These are phyloP conservation scores for Sorex maritimensis DNA, from an alignment of 2,797 vertebrate genomes.

Conservation along the genomic window DNA sequence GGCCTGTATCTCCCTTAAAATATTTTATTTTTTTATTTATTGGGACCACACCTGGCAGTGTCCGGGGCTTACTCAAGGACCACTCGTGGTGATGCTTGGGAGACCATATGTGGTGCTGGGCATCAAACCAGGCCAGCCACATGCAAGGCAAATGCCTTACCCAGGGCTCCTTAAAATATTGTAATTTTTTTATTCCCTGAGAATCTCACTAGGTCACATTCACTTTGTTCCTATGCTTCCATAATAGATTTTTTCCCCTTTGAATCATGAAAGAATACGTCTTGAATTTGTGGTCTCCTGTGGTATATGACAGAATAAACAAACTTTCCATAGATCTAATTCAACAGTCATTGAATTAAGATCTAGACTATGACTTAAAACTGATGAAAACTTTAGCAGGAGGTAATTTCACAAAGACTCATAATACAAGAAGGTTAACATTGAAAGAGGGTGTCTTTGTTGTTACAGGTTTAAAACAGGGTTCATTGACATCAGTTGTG, in stretches of 20 bases:
- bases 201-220: background rate
- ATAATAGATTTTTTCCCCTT: background rate
- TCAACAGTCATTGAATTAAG: background rate
- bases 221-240: background rate
- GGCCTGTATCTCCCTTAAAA: background rate
- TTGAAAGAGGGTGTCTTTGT: too few relatives aligned
- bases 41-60: too few relatives aligned
- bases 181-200: background rate
- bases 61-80: too few relatives aligned
- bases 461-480: background rate
- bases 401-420: slow-evolving; percentile 31
- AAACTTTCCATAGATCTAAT: background rate
- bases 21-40: background rate
- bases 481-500: background rate
- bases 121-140: too few relatives aligned
- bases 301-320: background rate
- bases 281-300: background rate
- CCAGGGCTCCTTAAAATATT: too few relatives aligned
- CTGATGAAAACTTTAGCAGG: background rate
- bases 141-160: too few relatives aligned
- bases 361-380: background rate
- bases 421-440: too few relatives aligned
- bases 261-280: background rate
- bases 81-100: too few relatives aligned
- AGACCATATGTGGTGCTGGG: too few relatives aligned